Evolutionary conservation across 2,888 invertebrate genomes (phyloP).

Genomic region (Nomada lathburiana): DNA sequence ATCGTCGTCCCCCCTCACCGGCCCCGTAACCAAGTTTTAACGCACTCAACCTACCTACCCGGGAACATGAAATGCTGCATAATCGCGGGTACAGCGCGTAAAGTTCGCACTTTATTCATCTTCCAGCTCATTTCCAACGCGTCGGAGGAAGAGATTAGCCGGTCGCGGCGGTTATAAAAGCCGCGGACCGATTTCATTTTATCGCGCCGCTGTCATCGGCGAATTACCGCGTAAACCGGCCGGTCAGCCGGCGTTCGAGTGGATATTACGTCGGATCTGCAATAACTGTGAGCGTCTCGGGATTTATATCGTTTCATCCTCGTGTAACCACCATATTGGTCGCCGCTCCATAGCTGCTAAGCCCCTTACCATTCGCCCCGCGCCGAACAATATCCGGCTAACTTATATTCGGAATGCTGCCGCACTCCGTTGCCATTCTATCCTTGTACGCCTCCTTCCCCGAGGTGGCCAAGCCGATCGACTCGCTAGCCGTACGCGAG

Average conservation of each 20-base stretch:
- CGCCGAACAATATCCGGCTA: slow-evolving; percentile 50
- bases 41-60: no score
- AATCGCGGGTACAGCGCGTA: background rate
- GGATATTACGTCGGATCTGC: slow-evolving; percentile 70
- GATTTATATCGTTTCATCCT: slow-evolving; percentile 72
- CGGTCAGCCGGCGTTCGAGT: slow-evolving; percentile 56
- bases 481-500: slow-evolving; percentile 14
- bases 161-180: slow-evolving; percentile 57
- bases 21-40: no score
- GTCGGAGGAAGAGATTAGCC: slow-evolving; percentile 22
- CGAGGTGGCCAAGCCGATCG: slow-evolving; percentile 4
- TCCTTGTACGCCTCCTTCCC: background rate
- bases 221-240: slow-evolving; percentile 72
- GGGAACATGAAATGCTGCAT: background rate
- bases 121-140: background rate
- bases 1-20: no score
- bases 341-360: slow-evolving; percentile 61
- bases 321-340: slow-evolving; percentile 69
- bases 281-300: slow-evolving; percentile 74
- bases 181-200: slow-evolving; percentile 68
- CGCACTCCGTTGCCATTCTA: slow-evolving; percentile 26
- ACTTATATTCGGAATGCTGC: slow-evolving; percentile 59
- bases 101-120: background rate
- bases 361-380: slow-evolving; percentile 57
- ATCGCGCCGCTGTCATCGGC: slow-evolving; percentile 69